These are phyloP conservation scores for Euwallacea similis DNA, from an alignment of 1,140 invertebrate species.

Conservation along the genomic window DNA sequence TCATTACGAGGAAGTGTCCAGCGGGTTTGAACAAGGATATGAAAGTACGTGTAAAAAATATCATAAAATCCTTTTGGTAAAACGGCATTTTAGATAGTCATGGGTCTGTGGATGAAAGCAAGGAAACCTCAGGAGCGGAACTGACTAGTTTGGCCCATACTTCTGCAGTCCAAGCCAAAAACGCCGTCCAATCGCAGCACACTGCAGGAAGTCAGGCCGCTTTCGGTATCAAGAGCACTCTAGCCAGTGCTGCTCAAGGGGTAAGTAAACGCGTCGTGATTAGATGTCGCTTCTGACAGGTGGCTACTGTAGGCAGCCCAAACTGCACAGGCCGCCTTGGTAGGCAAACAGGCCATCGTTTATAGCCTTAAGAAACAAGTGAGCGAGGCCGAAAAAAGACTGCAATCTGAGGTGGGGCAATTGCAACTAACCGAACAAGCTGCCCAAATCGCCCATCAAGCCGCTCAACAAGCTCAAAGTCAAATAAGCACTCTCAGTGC, in stretches of 20 bases:
- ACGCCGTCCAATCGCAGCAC: conserved; percentile 43
- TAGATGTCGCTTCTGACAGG: not conserved
- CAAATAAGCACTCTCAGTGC: conserved; percentile 37
- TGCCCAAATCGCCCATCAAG: conserved; percentile 38
- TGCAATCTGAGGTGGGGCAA: conserved; percentile 41
- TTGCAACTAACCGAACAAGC: conserved; percentile 40
- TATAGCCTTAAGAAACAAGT: conserved; percentile 41
- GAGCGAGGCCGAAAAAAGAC: conserved; percentile 39
- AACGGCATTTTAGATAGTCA: not conserved
- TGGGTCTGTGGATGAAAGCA: conserved; percentile 22
- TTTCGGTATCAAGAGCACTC: conserved; percentile 43
- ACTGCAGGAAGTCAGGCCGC: conserved; percentile 46
- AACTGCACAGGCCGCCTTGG: conserved; percentile 46
- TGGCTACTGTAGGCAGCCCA: conserved; percentile 37
- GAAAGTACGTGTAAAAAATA: conserved; percentile 8
- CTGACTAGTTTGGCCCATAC: conserved; percentile 43
- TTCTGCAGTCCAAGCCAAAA: conserved; percentile 45
- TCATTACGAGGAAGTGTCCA: conserved; percentile 24
- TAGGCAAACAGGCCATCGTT: conserved; percentile 45
- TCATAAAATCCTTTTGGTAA: not conserved
- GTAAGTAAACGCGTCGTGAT: conserved; percentile 29
- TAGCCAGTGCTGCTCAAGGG: conserved; percentile 42
- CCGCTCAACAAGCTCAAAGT: conserved; percentile 42
- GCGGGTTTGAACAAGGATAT: conserved; percentile 27
- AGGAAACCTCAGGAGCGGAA: conserved; percentile 40